Conservation (phyloP, 2,888 invertebrate species). For the Neocrepidodera transversa region DNA sequence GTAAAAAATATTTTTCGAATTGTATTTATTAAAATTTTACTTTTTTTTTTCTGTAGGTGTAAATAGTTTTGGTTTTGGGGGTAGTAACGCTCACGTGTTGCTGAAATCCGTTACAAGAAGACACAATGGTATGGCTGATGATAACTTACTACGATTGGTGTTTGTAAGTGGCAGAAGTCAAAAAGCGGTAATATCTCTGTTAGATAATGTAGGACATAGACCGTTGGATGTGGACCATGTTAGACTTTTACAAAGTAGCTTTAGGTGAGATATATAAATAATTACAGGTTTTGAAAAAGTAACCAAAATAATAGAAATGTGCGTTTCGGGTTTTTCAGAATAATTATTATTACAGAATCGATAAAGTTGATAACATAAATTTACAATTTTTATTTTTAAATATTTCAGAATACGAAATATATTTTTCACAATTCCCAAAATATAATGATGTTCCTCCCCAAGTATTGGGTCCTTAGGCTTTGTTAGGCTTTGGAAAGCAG, state of each 20-base stretch:
- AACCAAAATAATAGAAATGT: too few species aligned
- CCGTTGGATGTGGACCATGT: slow-evolving; percentile 47
- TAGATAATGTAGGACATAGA: slow-evolving; percentile 68
- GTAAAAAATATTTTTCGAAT: slow-evolving; percentile 47
- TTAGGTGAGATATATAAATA: slow-evolving; percentile 59
- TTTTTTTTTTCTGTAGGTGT: slow-evolving; percentile 63
- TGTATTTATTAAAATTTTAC: too few species aligned
- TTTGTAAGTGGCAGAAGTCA: slow-evolving; percentile 79
- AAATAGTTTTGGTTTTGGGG: slow-evolving; percentile 94
- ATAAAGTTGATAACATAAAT: too few species aligned
- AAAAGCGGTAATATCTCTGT: slow-evolving; percentile 67
- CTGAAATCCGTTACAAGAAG: slow-evolving; percentile 67
- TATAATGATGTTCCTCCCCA: too few species aligned
- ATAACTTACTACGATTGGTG: slow-evolving; percentile 75
- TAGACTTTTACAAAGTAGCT: slow-evolving; percentile 46
- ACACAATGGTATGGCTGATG: slow-evolving; percentile 62
- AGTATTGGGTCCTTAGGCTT: too few species aligned
- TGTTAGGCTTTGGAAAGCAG: too few species aligned
- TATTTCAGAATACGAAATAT: too few species aligned
- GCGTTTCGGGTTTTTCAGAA: too few species aligned
- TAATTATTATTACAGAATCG: too few species aligned
- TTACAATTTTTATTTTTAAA: too few species aligned
- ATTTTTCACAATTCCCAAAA: too few species aligned
- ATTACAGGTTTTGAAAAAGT: too few species aligned
- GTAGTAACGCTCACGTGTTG: slow-evolving; percentile 80